A percentile compares a stretch with the other conserved stretches of the same genome.
Conservation (phyloP, 2,888 invertebrate species). For the Entomobrya multifasciata region DNA sequence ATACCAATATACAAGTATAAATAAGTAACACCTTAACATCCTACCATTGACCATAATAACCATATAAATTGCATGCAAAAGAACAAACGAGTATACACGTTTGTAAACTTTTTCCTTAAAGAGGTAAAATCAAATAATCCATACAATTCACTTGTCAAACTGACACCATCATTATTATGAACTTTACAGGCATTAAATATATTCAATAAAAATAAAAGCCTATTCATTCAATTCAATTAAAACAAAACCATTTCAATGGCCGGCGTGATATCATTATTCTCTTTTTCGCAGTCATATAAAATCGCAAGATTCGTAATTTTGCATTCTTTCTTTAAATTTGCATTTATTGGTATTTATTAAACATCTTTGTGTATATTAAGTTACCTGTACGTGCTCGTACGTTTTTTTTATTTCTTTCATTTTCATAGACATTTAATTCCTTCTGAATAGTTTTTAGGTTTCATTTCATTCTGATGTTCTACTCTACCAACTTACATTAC, state of each 20-base stretch:
- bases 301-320: not conserved
- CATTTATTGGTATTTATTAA: not conserved
- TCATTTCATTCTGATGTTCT: slow-evolving; percentile 19
- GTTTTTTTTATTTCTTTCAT: not conserved
- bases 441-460: slow-evolving; percentile 16
- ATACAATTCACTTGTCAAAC: slow-evolving; percentile 9
- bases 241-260: slow-evolving; percentile 37
- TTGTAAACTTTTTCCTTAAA: too few species aligned
- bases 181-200: slow-evolving; percentile 1
- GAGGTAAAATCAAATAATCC: too few species aligned
- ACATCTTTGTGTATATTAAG: not conserved
- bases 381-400: not conserved
- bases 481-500: not conserved
- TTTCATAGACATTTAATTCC: slow-evolving; percentile 14
- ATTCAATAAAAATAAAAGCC: not conserved
- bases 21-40: too few species aligned
- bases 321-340: slow-evolving; percentile 7
- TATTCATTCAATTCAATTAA: slow-evolving; percentile 20
- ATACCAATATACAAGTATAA: too few species aligned
- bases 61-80: too few species aligned
- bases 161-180: not conserved
- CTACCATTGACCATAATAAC: too few species aligned
- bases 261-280: not conserved
- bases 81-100: too few species aligned
- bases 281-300: not conserved